Conservation (phyloP, 2,113 vertebrate species). For the Sigmodon hispidus region DNA sequence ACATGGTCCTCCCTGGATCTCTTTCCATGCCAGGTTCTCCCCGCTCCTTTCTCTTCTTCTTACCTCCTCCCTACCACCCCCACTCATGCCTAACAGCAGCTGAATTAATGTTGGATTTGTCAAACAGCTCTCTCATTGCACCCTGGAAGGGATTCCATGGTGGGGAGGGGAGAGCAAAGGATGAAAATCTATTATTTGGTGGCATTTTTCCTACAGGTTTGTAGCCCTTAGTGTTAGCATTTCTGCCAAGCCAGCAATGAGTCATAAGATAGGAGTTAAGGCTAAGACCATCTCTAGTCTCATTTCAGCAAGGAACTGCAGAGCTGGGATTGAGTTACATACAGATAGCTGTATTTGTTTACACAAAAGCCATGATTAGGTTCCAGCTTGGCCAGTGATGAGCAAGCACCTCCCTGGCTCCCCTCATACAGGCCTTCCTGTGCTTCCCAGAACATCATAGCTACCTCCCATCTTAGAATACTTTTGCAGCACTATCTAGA, state of each 20-base stretch:
- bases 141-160: slow-evolving; percentile 82
- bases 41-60: background rate
- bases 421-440: background rate
- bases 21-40: background rate
- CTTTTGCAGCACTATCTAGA: background rate
- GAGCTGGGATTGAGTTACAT: background rate
- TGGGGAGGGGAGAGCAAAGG: too few species aligned
- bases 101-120: slow-evolving; percentile 86
- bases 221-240: slow-evolving; percentile 65
- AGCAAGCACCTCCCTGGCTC: background rate
- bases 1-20: slow-evolving; percentile 22
- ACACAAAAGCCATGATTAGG: background rate
- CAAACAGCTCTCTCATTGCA: slow-evolving; percentile 78
- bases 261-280: rapidly evolving
- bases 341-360: background rate
- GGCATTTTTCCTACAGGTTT: slow-evolving; percentile 81
- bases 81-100: slow-evolving; percentile 76
- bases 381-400: background rate
- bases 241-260: background rate
- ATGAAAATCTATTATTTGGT: slow-evolving; percentile 83
- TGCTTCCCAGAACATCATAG: background rate
- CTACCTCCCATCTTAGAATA: background rate
- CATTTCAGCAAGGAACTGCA: background rate
- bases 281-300: background rate
- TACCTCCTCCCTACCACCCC: background rate